These are phyloP conservation scores for Ctenicera cuprea DNA, from an alignment of 2,888 invertebrate species.

Conservation along the genomic window DNA sequence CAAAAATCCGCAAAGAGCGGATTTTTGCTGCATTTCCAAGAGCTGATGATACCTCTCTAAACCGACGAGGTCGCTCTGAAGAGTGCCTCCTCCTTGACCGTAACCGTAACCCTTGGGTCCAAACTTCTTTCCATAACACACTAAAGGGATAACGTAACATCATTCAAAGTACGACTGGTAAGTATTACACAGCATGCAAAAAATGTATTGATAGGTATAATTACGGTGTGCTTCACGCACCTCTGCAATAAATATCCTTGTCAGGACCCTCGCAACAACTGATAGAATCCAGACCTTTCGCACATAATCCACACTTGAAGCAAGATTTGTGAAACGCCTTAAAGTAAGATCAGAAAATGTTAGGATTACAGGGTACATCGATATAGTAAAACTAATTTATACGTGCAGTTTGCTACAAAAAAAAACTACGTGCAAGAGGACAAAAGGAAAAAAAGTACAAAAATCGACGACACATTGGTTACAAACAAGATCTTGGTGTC, in stretches of 20 bases:
- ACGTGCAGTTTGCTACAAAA: conserved; percentile 36
- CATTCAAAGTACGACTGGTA: conserved; percentile 45
- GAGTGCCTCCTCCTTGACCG: conserved; percentile 96
- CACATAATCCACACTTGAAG: conserved; percentile 93
- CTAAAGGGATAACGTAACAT: conserved; percentile 72
- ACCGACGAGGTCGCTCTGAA: conserved; percentile 91
- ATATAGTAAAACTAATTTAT: conserved; percentile 27
- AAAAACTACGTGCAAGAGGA: conserved; percentile 21
- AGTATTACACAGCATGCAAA: conserved; percentile 41
- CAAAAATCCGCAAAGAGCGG: conserved; percentile 6
- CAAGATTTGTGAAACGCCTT: conserved; percentile 95
- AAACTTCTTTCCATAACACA: conserved; percentile 97
- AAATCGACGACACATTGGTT: conserved; percentile 32
- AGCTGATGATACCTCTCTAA: conserved; percentile 79
- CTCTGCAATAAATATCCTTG: conserved; percentile 97
- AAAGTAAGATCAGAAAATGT: conserved; percentile 69
- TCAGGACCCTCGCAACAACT: conserved; percentile 96
- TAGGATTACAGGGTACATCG: conserved; percentile 36
- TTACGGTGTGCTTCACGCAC: conserved; percentile 75
- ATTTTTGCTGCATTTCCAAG: conserved; percentile 52
- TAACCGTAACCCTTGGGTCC: conserved; percentile 98
- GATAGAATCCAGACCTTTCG: conserved; percentile 91
- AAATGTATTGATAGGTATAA: conserved; percentile 15
- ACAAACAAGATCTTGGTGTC: neutral
- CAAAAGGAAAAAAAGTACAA: conserved; percentile 18